Evolutionary conservation across 2,888 invertebrate species (phyloP).

Genomic region (Carcina quercana): DNA sequence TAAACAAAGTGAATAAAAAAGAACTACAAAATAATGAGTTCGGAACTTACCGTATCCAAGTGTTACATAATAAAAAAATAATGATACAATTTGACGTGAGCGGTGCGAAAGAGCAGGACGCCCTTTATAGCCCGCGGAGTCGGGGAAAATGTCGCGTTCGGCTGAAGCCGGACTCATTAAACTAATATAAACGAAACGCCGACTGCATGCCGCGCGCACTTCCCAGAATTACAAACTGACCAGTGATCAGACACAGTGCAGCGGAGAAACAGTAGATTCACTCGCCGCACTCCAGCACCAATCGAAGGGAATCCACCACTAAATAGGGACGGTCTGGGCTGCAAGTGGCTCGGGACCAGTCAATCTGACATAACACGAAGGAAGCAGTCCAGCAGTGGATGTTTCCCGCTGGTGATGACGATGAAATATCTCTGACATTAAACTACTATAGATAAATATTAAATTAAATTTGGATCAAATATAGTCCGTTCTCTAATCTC

Average conservation of each 20-base stretch:
- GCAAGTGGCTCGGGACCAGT: too few relatives aligned
- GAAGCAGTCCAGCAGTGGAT: too few relatives aligned
- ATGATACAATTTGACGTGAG: constrained; percentile 10
- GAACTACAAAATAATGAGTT: constrained; percentile 1
- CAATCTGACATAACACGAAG: too few relatives aligned
- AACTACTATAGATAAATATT: too few relatives aligned
- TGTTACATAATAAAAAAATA: constrained; percentile 6
- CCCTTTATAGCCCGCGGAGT: neutral
- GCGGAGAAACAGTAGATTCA: neutral
- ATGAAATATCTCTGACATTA: too few relatives aligned
- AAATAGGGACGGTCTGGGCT: too few relatives aligned
- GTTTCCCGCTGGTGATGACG: too few relatives aligned
- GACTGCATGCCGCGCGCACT: constrained; percentile 33
- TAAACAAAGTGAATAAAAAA: neutral
- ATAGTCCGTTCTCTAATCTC: too few relatives aligned
- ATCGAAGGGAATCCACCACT: constrained; percentile 7
- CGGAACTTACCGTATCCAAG: constrained; percentile 3
- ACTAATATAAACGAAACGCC: constrained; percentile 51
- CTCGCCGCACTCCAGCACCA: constrained; percentile 16
- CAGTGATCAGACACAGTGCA: constrained; percentile 22
- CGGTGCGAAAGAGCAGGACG: neutral
- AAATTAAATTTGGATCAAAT: too few relatives aligned
- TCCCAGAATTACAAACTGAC: constrained; percentile 35
- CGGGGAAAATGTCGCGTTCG: constrained; percentile 9
- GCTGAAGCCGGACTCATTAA: constrained; percentile 44